phyloP scores from a whole-genome alignment of 2,113 vertebrate species.

The Phalacrocorax aristotelis region DNA sequence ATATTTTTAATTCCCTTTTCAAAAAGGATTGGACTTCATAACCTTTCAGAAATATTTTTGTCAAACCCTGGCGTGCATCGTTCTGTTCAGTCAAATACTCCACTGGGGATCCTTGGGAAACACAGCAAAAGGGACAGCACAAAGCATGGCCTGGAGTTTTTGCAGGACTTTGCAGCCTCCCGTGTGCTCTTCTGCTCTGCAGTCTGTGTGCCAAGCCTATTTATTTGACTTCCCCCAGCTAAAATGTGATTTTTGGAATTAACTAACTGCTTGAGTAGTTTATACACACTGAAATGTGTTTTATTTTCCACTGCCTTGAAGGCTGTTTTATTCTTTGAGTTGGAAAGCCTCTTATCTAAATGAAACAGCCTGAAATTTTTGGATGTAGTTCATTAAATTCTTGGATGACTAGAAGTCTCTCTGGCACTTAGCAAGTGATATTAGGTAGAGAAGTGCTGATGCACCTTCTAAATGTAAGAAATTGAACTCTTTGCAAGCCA shows the following conservation, averaged over 20 bases:
- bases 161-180: not conserved
- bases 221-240: not conserved
- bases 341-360: constrained; percentile 31
- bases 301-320: constrained; percentile 30
- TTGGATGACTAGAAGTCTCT: constrained; percentile 40
- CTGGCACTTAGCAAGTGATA: constrained; percentile 25
- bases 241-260: constrained; percentile 31
- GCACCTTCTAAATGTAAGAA: not conserved
- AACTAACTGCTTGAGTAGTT: not conserved
- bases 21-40: not conserved
- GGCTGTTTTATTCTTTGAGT: constrained; percentile 1
- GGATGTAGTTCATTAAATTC: constrained; percentile 52
- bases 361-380: constrained; percentile 46
- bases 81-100: not conserved
- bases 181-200: not conserved
- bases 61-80: not conserved
- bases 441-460: not conserved
- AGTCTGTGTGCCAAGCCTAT: not conserved
- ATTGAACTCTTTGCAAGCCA: not conserved
- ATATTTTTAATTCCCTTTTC: not conserved
- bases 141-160: not conserved
- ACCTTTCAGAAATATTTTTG: constrained; percentile 4
- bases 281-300: not conserved
- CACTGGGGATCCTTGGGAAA: not conserved
- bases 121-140: not conserved